Conservation (phyloP, 2,113 vertebrate species). For the Pica pica region DNA sequence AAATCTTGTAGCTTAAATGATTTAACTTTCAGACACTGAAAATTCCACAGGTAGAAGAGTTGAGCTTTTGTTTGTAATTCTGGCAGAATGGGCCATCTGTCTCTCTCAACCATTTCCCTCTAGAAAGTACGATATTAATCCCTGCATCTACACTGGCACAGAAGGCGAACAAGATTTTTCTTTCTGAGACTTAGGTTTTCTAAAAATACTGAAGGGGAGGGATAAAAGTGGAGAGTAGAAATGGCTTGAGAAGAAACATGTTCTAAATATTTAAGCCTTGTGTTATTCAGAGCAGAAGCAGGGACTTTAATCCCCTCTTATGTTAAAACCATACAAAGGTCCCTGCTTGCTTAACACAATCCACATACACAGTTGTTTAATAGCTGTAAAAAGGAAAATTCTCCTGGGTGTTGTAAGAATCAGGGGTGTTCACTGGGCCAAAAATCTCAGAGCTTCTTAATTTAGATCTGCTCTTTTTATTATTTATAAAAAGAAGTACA, state of each 20-base stretch:
- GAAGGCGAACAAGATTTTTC: neutral
- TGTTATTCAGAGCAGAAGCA: neutral
- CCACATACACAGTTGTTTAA: neutral
- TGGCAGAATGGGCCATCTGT: constrained; percentile 24
- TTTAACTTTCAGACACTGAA: neutral
- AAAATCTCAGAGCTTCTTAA: neutral
- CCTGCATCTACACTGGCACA: neutral
- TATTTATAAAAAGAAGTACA: neutral
- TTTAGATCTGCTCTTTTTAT: neutral
- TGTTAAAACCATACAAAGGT: neutral
- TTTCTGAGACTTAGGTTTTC: neutral
- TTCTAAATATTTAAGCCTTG: neutral
- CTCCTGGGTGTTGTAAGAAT: neutral
- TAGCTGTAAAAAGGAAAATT: neutral
- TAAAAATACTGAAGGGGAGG: neutral
- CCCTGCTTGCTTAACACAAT: neutral
- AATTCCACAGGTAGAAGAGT: constrained; percentile 1
- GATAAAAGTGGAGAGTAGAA: neutral
- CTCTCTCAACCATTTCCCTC: constrained; percentile 1
- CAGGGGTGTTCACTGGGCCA: neutral
- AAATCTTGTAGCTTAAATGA: neutral
- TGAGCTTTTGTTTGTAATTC: constrained; percentile 1
- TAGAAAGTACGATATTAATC: neutral
- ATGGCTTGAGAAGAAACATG: neutral
- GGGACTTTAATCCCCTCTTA: neutral